A percentile compares a stretch with the other conserved stretches of the same genome.
Evolutionary conservation across 2,797 vertebrate species (phyloP).

Genomic region (Otus scops): DNA sequence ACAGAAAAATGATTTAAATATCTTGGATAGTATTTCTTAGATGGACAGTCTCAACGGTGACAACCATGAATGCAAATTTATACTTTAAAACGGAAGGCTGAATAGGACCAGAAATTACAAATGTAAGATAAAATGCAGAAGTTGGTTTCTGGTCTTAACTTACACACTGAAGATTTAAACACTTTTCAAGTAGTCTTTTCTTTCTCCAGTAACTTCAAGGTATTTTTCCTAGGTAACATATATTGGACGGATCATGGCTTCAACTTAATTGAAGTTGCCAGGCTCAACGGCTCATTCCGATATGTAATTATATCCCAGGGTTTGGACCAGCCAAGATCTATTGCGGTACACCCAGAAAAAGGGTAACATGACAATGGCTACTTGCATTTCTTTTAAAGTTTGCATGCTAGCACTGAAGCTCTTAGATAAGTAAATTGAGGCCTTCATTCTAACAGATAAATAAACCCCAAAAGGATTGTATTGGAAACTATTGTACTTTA

Average conservation of each 20-base stretch:
- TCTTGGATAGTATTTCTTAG: neutral
- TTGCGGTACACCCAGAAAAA: slow-evolving; percentile 93
- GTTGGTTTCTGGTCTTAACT: neutral
- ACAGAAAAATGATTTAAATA: neutral
- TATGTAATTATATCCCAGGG: slow-evolving; percentile 94
- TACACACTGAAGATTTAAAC: neutral
- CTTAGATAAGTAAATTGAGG: neutral
- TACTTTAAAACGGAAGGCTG: neutral
- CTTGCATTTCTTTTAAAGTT: neutral
- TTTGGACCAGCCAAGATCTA: slow-evolving; percentile 93
- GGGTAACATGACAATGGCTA: slow-evolving; percentile 80
- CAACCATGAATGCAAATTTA: neutral
- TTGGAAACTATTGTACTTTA: neutral
- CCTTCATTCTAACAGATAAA: neutral
- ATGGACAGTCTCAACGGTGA: neutral
- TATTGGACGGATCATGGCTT: slow-evolving; percentile 99
- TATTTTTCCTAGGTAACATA: slow-evolving; percentile 86
- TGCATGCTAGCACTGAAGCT: neutral
- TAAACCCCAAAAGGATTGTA: neutral
- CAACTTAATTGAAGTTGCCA: slow-evolving; percentile 94
- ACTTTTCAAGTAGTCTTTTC: neutral
- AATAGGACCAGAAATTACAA: neutral
- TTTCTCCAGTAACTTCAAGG: neutral
- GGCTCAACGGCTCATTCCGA: slow-evolving; percentile 92
- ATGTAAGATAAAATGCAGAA: neutral